phyloP scores from a whole-genome alignment of 1,140 invertebrate genomes.

The Odontomachus brunneus region DNA sequence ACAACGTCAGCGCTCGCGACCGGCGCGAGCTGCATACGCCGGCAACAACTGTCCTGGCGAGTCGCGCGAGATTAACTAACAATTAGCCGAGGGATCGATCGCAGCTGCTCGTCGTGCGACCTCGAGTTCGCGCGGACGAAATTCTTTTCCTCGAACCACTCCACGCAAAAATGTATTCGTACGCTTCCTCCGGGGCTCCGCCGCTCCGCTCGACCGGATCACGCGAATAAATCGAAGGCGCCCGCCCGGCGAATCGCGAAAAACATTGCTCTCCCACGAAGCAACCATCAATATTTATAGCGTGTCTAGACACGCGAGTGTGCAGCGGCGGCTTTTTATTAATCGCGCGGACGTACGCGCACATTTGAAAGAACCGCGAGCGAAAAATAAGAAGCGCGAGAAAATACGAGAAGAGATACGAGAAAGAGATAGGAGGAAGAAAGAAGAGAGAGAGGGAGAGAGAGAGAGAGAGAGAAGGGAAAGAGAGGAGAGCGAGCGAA shows the following conservation, averaged over 20 bases:
- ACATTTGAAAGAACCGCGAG: not conserved
- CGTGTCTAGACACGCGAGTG: not conserved
- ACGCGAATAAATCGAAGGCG: not conserved
- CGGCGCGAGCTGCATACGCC: too few relatives aligned
- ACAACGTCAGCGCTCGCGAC: not conserved
- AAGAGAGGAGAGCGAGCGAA: not conserved
- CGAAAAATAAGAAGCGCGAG: too few relatives aligned
- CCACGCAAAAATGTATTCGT: not conserved
- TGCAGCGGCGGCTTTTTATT: conserved; percentile 19
- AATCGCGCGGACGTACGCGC: not conserved
- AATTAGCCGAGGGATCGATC: too few relatives aligned
- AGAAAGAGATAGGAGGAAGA: not conserved
- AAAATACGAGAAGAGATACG: not conserved
- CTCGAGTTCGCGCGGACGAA: too few relatives aligned
- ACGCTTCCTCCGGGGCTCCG: not conserved
- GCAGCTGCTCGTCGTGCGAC: too few relatives aligned
- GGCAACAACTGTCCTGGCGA: too few relatives aligned
- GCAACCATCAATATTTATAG: conserved; percentile 40
- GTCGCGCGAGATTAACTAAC: too few relatives aligned
- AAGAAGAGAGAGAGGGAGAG: too few relatives aligned
- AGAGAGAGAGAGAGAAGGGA: too few relatives aligned
- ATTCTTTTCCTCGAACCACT: too few relatives aligned
- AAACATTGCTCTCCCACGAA: not conserved
- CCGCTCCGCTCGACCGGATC: not conserved
- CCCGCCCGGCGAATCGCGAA: not conserved